Evolutionary conservation across 2,888 invertebrate genomes (phyloP).

Genomic region (Halictus quadricinctus): DNA sequence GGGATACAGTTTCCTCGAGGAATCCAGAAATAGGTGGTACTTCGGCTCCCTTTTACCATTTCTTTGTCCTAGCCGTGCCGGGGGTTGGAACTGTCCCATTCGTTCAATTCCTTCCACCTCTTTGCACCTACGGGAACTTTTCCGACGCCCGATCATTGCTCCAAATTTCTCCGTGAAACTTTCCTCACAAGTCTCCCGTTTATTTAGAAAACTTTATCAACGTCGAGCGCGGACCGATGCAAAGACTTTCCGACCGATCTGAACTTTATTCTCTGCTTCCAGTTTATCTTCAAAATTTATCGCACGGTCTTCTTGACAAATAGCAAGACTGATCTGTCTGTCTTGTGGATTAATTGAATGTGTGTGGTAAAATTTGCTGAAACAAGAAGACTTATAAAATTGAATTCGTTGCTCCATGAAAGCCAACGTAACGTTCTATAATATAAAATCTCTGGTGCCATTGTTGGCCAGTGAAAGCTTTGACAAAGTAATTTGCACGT

Average conservation of each 20-base stretch:
- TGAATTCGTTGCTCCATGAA: too few species aligned
- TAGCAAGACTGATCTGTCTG: background rate
- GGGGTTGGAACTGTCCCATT: conserved; percentile 21
- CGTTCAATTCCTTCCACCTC: conserved; percentile 17
- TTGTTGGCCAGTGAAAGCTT: too few species aligned
- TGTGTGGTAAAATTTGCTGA: too few species aligned
- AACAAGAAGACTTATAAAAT: too few species aligned
- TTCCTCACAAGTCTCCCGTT: background rate
- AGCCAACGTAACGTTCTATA: too few species aligned
- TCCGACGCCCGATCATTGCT: conserved; percentile 10
- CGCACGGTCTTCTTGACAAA: background rate
- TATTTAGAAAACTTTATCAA: background rate
- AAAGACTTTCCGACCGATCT: background rate
- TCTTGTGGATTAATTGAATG: background rate
- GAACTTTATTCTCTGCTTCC: background rate
- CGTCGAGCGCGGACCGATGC: background rate
- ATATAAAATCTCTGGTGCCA: too few species aligned
- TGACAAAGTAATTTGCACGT: too few species aligned
- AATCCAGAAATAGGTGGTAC: conserved; percentile 45
- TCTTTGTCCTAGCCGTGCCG: conserved; percentile 3
- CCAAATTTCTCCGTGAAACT: background rate
- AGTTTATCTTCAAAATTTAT: background rate
- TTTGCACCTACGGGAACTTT: background rate
- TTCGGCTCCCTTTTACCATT: background rate
- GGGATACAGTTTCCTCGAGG: conserved; percentile 40